Evolutionary conservation across 2,888 invertebrate species (phyloP).

Genomic region (Apamea monoglypha): DNA sequence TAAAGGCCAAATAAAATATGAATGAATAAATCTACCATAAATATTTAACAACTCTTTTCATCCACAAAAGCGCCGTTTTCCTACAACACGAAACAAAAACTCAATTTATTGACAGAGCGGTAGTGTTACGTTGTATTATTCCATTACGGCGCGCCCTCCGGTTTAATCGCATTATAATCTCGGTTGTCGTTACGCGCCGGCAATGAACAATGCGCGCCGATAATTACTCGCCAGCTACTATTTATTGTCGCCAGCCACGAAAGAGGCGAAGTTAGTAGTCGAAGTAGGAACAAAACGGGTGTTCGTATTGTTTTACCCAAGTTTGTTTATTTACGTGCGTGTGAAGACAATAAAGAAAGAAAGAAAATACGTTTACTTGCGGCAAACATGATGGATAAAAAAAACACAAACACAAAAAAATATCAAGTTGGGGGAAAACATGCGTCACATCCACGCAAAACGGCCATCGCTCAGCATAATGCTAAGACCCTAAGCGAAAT

Average conservation of each 20-base stretch:
- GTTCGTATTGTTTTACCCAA: conserved; percentile 25
- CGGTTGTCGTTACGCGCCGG: conserved; percentile 72
- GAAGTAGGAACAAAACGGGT: conserved; percentile 43
- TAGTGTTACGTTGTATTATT: conserved; percentile 65
- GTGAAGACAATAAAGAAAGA: background rate
- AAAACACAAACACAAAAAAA: too few relatives aligned
- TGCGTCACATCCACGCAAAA: too few relatives aligned
- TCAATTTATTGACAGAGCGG: conserved; percentile 58
- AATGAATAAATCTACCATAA: conserved; percentile 1
- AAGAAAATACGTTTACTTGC: too few relatives aligned
- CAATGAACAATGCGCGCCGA: conserved; percentile 75
- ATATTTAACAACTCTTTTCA: conserved; percentile 37
- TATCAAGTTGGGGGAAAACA: too few relatives aligned
- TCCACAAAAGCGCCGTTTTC: conserved; percentile 29
- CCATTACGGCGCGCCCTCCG: conserved; percentile 63
- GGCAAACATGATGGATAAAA: too few relatives aligned
- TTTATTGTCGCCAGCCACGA: conserved; percentile 67
- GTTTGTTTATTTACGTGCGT: background rate
- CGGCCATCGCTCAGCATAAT: too few relatives aligned
- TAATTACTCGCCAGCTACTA: conserved; percentile 77
- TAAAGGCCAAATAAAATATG: background rate
- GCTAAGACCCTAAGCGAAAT: too few relatives aligned
- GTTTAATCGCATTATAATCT: conserved; percentile 74
- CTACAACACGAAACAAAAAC: conserved; percentile 43
- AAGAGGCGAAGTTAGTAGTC: conserved; percentile 46